Evolutionary conservation across 1,140 invertebrate species (phyloP).

Genomic region (Oncopodura yosiiana): DNA sequence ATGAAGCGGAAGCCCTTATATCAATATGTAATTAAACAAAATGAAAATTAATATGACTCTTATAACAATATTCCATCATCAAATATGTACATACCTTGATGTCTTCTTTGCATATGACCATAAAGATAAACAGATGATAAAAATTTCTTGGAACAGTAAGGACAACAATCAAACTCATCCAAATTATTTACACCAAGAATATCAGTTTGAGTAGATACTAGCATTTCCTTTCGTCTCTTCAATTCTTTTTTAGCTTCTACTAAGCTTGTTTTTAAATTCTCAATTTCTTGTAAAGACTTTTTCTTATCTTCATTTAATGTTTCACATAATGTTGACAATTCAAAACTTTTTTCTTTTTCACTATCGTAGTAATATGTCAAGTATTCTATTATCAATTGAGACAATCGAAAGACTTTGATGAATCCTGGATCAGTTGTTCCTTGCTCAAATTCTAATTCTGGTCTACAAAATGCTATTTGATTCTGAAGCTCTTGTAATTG

Average conservation of each 20-base stretch:
- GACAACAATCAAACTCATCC: slow-evolving; percentile 32
- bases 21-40: too few relatives aligned
- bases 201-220: slow-evolving; percentile 23
- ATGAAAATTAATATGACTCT: too few relatives aligned
- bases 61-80: too few relatives aligned
- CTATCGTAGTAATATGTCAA: slow-evolving; percentile 13
- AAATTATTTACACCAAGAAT: slow-evolving; percentile 19
- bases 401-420: slow-evolving; percentile 27
- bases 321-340: background rate
- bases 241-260: slow-evolving; percentile 24
- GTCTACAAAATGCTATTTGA: slow-evolving; percentile 26
- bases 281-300: slow-evolving; percentile 11
- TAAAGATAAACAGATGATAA: slow-evolving; percentile 9
- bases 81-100: too few relatives aligned
- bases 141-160: slow-evolving; percentile 29
- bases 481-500: slow-evolving; percentile 15
- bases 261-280: slow-evolving; percentile 12
- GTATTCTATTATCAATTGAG: slow-evolving; percentile 26
- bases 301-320: slow-evolving; percentile 5
- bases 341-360: background rate
- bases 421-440: slow-evolving; percentile 22
- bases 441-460: slow-evolving; percentile 27
- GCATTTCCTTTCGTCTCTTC: slow-evolving; percentile 18
- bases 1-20: too few relatives aligned
- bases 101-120: slow-evolving; percentile 28